Base-by-base conservation (phyloP, 1,140 invertebrate species). In the Capitella teleta region DNA sequence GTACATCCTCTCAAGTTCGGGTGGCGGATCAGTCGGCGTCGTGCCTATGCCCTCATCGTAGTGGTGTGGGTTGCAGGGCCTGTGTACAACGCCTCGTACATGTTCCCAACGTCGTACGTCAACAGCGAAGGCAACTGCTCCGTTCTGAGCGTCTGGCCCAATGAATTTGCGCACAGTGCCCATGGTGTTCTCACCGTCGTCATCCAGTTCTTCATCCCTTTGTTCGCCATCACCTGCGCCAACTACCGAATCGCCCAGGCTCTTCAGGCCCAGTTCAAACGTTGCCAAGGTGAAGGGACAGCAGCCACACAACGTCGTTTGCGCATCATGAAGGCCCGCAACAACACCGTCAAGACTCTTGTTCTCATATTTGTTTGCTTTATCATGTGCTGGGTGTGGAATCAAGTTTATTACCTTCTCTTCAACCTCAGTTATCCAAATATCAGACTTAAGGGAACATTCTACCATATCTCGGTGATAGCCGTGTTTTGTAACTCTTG, bases 1-100 rank as follows among this genome's bases (percentile, higher is more conserved):
- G 50, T 51, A n/a, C 50, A 51, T 47, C 50, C 50, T 14, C 26
- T 51, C 28, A 51, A 40, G 14, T 30, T 23, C 30, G 36, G n/a
- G 21, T 21, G 25, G 38, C 38, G 4, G 19, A 10, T 24, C 14
- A 40, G 25, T 18, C 38, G 38, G 6, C 38, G 38, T 40, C 38
- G 19, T 18, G 25, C 38, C 19, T 8, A 6, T 5, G 38, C 25
- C n/a, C 19, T 3, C 16, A 40, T 40, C 19, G 38, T 24, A n/a
- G 25, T 18, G 8, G 38, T 24, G 38, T 40, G 38, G 38, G 0
- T 40, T 24, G 14, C 38, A 19, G 38, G 38, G 19, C 25, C 25
- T 24, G 14, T 10, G 38, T 16, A 21, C 38, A 40, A 40, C 38
- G 10, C 25, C 14, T 3, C 14, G 38, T 21, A 19, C 19, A 40